phyloP scores from a whole-genome alignment of 1,140 invertebrate genomes.

The Lycorma delicatula region DNA sequence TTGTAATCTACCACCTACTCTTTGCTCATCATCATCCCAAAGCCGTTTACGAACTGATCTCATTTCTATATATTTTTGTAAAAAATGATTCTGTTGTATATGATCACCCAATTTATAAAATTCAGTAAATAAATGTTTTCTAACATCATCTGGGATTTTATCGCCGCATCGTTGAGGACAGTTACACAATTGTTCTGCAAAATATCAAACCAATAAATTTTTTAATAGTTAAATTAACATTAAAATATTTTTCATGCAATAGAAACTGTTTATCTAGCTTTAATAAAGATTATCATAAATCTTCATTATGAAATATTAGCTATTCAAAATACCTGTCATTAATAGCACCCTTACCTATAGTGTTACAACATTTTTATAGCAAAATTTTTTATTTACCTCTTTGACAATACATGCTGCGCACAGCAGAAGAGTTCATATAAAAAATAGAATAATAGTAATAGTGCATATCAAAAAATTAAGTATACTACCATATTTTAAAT shows the following conservation, averaged over 20 bases:
- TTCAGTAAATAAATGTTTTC: slow-evolving; percentile 39
- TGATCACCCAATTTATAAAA: slow-evolving; percentile 42
- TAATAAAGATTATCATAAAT: background rate
- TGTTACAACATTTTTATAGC: too few relatives aligned
- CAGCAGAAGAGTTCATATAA: too few relatives aligned
- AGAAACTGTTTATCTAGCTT: background rate
- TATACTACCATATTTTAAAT: too few relatives aligned
- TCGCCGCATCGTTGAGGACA: slow-evolving; percentile 46
- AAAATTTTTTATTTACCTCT: too few relatives aligned
- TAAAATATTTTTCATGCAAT: background rate
- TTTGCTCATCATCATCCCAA: slow-evolving; percentile 23
- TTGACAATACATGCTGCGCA: too few relatives aligned
- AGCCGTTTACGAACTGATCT: slow-evolving; percentile 29
- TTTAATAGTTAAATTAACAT: background rate
- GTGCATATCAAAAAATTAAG: too few relatives aligned
- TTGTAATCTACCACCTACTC: slow-evolving; percentile 23
- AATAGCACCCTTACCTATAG: too few relatives aligned
- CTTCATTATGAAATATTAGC: background rate
- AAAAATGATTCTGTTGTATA: slow-evolving; percentile 39
- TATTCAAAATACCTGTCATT: too few relatives aligned
- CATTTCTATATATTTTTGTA: slow-evolving; percentile 40
- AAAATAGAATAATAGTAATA: too few relatives aligned
- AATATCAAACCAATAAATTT: slow-evolving; percentile 2
- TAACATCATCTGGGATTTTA: slow-evolving; percentile 38
- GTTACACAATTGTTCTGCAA: slow-evolving; percentile 36